Base-by-base conservation (phyloP, 2,113 vertebrate genomes). In the Onychorhynchus coronatus region DNA sequence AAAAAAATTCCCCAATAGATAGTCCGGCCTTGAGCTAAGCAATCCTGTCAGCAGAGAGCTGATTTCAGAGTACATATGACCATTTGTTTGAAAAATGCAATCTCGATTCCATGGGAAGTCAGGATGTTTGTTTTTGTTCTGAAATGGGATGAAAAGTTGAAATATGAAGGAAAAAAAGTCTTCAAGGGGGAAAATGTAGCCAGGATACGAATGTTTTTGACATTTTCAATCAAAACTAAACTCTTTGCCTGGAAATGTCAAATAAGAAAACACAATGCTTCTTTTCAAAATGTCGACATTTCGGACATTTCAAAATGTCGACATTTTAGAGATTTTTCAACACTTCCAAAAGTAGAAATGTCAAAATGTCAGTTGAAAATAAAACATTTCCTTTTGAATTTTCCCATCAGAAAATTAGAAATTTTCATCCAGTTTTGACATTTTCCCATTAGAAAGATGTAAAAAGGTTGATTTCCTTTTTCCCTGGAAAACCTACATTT, bases 221-320 rank as follows among this genome's bases (percentile, higher is more conserved):
- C 96, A 97, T 97, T 97, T 95, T 96, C 95, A 92, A 96, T 96
- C 95, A 96, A 96, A 97, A 95, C 93, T 94, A 96, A 96, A 95
- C 93, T 95, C 95, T 95, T 96, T 96, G 95, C 93, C 95, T 96
- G 88, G 95, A 97, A 97, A 97, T 96, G 96, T 96, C 95, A 97
- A 95, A 96, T 96, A 96, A 96, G 94, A 93, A 96, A 96, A 96
- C 96, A 96, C 93, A 95, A 96, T 96, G 96, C 83, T 96, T 96
- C 96, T 93, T 96, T 94, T 94, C 96, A 94, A 96, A 95, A 96
- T 73, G 88, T 81, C 96, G 86, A 96, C 93, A 95, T 96, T 96
- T 96, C 92, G 96, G 96, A 96, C 95, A 95, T 92, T 92, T 94
- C 94, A 96, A 96, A 96, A 96, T 93, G 92, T 91, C 86, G 93